Conservation (phyloP, 2,888 invertebrate genomes). For the Clostera curtula region DNA sequence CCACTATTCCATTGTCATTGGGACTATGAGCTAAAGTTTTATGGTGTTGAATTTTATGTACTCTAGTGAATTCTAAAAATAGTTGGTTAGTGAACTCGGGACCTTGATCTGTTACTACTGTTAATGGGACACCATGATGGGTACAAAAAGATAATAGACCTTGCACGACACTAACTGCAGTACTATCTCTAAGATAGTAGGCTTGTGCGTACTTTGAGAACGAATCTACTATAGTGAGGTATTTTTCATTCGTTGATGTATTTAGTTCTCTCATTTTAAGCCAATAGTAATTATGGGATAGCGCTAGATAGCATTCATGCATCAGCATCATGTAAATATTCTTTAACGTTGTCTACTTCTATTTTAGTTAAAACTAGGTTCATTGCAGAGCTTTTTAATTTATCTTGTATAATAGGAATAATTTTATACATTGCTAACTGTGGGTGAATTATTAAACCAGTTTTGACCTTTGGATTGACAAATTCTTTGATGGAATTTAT, state of each 20-base stretch:
- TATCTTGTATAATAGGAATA: slow-evolving; percentile 9
- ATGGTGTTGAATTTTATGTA: slow-evolving; percentile 13
- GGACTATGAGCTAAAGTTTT: slow-evolving; percentile 7
- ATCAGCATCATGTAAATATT: slow-evolving; percentile 7
- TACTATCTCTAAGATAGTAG: slow-evolving; percentile 5
- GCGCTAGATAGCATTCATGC: slow-evolving; percentile 9
- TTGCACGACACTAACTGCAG: slow-evolving; percentile 5
- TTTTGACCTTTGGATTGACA: slow-evolving; percentile 3
- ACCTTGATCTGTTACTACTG: slow-evolving; percentile 14
- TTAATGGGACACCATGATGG: slow-evolving; percentile 10
- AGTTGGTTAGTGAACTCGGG: slow-evolving; percentile 7
- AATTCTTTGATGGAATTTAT: slow-evolving; percentile 2
- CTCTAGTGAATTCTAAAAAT: slow-evolving; percentile 8
- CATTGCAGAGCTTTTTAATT: slow-evolving; percentile 10
- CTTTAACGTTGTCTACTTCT: slow-evolving; percentile 9
- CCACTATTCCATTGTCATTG: slow-evolving; percentile 13
- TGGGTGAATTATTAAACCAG: slow-evolving; percentile 1
- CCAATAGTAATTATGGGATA: slow-evolving; percentile 8
- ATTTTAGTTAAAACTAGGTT: slow-evolving; percentile 7
- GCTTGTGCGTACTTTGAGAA: slow-evolving; percentile 13
- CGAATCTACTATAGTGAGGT: slow-evolving; percentile 2
- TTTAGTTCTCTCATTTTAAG: slow-evolving; percentile 6
- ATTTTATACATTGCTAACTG: slow-evolving; percentile 5
- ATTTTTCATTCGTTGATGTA: slow-evolving; percentile 8
- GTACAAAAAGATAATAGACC: slow-evolving; percentile 8